Percentiles rank a stretch among this genome's conserved stretches.
These are phyloP conservation scores for Agelastica alni DNA, from an alignment of 2,888 invertebrate genomes.

Conservation along the genomic window DNA sequence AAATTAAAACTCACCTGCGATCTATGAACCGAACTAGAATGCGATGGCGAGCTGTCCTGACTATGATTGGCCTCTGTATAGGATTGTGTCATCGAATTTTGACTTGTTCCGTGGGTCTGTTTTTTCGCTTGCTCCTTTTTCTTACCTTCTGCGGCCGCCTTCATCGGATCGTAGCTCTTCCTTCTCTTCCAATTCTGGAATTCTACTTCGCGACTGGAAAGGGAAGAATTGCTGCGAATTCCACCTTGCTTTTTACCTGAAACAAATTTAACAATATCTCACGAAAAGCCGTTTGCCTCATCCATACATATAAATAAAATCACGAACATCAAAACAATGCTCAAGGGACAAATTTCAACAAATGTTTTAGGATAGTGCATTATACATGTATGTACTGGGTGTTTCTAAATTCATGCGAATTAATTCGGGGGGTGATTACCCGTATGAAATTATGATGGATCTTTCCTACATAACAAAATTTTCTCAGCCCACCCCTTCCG, in stretches of 20 bases:
- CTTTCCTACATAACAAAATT: too few species aligned
- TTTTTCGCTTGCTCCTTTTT: conserved; percentile 64
- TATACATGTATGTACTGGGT: too few species aligned
- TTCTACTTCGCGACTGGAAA: conserved; percentile 79
- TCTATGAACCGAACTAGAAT: conserved; percentile 56
- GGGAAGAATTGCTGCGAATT: conserved; percentile 67
- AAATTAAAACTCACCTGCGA: conserved; percentile 53
- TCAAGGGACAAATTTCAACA: too few species aligned
- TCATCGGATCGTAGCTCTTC: conserved; percentile 94
- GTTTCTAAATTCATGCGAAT: too few species aligned
- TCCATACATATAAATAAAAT: too few species aligned
- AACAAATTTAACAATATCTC: too few species aligned
- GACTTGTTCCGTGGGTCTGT: conserved; percentile 24
- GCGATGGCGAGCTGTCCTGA: conserved; percentile 56
- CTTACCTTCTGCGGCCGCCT: conserved; percentile 87
- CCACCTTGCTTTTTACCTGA: conserved; percentile 63
- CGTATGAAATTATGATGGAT: too few species aligned
- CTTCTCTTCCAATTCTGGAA: conserved; percentile 95
- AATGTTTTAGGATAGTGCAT: too few species aligned
- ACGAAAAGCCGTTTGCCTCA: too few species aligned
- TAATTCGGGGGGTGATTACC: too few species aligned
- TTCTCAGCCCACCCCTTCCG: too few species aligned
- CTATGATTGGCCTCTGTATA: conserved; percentile 47
- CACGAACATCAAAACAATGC: too few species aligned
- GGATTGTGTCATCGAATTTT: conserved; percentile 51